A percentile compares a stretch with the other conserved stretches of the same genome.
phyloP scores from a whole-genome alignment of 1,140 invertebrate species.

The Alviniconcha marisindica region DNA sequence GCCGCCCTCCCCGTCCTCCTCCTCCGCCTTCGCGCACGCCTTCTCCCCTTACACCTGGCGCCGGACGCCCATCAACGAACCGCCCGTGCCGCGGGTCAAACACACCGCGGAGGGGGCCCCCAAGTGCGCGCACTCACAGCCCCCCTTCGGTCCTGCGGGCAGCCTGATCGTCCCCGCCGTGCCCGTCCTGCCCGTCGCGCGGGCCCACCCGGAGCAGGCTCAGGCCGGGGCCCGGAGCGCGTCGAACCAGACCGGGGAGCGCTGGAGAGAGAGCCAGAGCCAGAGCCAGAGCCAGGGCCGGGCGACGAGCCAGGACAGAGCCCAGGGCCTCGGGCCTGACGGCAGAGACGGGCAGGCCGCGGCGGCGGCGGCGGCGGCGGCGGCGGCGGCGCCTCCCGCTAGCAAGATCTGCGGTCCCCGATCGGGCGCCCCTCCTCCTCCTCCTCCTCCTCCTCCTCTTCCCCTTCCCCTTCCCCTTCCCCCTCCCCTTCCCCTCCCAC shows the following conservation, averaged over 20 bases:
- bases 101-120: background rate
- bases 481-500: background rate
- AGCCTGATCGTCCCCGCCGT: constrained; percentile 40
- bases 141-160: constrained; percentile 43
- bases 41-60: constrained; percentile 29
- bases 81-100: background rate
- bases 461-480: background rate
- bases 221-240: background rate
- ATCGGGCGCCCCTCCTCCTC: background rate
- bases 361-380: too few species aligned
- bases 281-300: background rate
- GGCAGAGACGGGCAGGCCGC: background rate
- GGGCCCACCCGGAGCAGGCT: background rate
- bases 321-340: background rate
- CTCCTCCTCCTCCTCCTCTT: background rate
- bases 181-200: background rate
- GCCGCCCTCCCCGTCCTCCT: background rate
- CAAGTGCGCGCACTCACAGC: constrained; percentile 47
- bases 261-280: background rate
- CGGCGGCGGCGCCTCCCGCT: too few species aligned
- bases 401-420: background rate
- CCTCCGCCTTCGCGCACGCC: background rate
- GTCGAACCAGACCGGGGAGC: background rate
- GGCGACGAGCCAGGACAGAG: background rate
- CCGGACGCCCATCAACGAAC: constrained; percentile 30